phyloP scores from a whole-genome alignment of 2,113 vertebrate genomes.

The Dissostichus mawsoni region DNA sequence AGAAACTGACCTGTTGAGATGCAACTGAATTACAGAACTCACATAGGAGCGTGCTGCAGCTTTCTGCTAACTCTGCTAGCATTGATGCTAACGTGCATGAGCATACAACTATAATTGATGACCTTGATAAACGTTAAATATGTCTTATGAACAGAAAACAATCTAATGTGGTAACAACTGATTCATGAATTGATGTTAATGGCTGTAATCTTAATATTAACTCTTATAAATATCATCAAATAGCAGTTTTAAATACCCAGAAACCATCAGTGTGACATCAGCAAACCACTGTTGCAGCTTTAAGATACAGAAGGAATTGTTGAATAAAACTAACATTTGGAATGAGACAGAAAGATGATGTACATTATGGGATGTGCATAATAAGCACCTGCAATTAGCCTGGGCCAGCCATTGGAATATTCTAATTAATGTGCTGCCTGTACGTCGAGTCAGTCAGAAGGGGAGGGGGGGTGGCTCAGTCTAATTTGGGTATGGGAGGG shows the following conservation, averaged over 20 bases:
- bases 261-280: background rate
- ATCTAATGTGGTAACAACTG: background rate
- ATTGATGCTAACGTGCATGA: background rate
- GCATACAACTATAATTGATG: background rate
- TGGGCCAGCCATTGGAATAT: conserved; percentile 71
- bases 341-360: conserved; percentile 62
- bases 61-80: background rate
- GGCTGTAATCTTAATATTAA: too few species aligned
- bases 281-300: conserved; percentile 25
- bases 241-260: conserved; percentile 5
- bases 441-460: conserved; percentile 66
- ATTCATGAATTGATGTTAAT: background rate
- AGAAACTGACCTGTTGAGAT: background rate
- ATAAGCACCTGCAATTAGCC: conserved; percentile 78
- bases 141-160: too few species aligned
- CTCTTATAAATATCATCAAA: too few species aligned
- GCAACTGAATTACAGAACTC: background rate
- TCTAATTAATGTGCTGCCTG: conserved; percentile 79
- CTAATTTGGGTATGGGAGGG: conserved; percentile 72
- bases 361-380: conserved; percentile 77
- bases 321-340: conserved; percentile 62
- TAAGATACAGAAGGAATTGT: conserved; percentile 46
- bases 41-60: background rate
- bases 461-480: conserved; percentile 20
- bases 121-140: too few species aligned